Base-by-base conservation (phyloP, 2,797 vertebrate species). In the Mormyrops attenuatus region DNA sequence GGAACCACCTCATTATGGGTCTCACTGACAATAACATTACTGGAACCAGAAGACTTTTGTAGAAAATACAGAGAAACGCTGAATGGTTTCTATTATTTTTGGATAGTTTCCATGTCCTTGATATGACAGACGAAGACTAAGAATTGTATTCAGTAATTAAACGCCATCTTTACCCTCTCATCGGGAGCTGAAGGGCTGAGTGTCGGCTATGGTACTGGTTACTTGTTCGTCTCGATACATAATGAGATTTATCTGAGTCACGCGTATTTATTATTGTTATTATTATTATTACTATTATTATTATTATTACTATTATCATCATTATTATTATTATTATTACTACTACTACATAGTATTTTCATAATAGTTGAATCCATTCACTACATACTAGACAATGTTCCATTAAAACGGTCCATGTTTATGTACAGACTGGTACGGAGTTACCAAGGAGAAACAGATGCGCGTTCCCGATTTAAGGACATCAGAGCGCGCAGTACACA, bases 21-120 rank as follows among this genome's bases (percentile, higher is more conserved):
- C 91, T 91, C 89, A 90, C 91, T 88, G 91, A 93, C 89, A 93
- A 49, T 69, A 92, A 90, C 90, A 94, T 95, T 95, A 95, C 95
- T 95, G 95, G 96, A 95, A 94, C 95, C 95, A 92, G 91, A 94
- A 96, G 95, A 96, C 97, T 93, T 94, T 90, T 94, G 93, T 94
- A 93, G 91, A 90, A 90, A 91, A 92, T 55, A 89, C 91, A 91
- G 60, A 88, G 44, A 88, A 80, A 63, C 77, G 30, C 89, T 69
- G 88, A 89, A 90, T 91, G 80, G 88, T 90, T 85, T 90, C 73
- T 91, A 92, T 92, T 92, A 91, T 85, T 93, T 93, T 93, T 92
- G 92, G 93, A 93, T 91, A 92, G 88, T 91, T 90, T 41, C 49
- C 22, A 86, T 91, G 92, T 92, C 92, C 91, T 91, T 93, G 82